phyloP scores from a whole-genome alignment of 2,888 invertebrate genomes.

The Troilus luridus region DNA sequence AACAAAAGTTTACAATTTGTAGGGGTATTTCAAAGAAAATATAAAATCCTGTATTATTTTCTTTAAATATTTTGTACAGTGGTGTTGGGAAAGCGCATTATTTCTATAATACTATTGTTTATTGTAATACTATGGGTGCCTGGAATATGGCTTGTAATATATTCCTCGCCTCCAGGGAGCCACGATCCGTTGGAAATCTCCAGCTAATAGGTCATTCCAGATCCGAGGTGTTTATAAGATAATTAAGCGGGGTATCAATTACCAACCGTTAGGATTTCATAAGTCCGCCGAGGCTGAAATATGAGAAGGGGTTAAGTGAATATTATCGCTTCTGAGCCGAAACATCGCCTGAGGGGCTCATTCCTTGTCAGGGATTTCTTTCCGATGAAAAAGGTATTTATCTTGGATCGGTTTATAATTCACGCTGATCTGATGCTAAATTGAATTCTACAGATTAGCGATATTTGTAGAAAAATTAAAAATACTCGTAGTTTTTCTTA shows the following conservation, averaged over 20 bases:
- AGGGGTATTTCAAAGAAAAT: no score
- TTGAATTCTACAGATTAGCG: neutral
- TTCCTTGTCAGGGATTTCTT: neutral
- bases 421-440: neutral
- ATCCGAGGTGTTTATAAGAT: neutral
- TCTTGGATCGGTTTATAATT: neutral
- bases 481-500: no score
- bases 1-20: no score
- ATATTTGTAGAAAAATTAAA: no score
- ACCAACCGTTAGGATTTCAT: neutral
- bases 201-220: constrained; percentile 7
- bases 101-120: neutral
- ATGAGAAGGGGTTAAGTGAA: neutral
- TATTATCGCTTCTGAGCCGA: neutral
- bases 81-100: neutral
- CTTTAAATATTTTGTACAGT: neutral
- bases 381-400: neutral
- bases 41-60: no score
- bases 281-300: neutral
- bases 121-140: neutral
- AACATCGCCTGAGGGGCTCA: neutral
- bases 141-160: neutral
- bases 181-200: constrained; percentile 1
- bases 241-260: neutral
- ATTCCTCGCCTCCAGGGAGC: neutral